Evolutionary conservation across 1,140 invertebrate genomes (phyloP), one percentile per base, ranked within the genome.

Genomic region (Hypsibius dujardini): DNA sequence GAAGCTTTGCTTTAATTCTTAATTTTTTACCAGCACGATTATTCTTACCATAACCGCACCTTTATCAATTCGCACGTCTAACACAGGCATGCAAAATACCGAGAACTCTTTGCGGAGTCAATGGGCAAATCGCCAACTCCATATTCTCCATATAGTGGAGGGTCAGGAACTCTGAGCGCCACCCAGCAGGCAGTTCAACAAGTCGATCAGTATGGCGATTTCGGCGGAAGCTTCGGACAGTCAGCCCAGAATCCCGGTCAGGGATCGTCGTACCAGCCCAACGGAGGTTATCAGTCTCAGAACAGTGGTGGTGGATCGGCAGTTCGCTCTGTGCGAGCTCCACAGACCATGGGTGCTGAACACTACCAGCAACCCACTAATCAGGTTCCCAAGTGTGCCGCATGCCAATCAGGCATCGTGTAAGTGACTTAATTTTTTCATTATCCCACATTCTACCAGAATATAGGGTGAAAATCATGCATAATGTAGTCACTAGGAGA

Each of bases 291-390:
- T 12, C 12, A 12, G 3, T 15, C 12, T 67, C 62, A 12, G 7
- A 7, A 12, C 7, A 12, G 3, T 15, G 62, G 62, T 15, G 62
- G 62, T 15, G 3, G 45, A 3, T 56, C 50, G 50, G 7, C 50
- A n/a, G n/a, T 56, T n/a, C 62, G 62, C 42, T 45, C 62, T 12
- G 62, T 67, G 62, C 62, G 45, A 42, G 62, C 62, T 15, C 62
- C 62, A 12, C 12, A 45, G 3, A 67, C 62, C 62, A 67, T 67
- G 62, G 12, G 12, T 7, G 12, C 62, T 3, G 62, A 67, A 15
- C 62, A 67, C 42, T 67, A 67, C 45, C 62, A 67, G 42, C 62
- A 67, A 42, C 62, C 62, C 62, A 45, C 45, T 45, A 67, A 12
- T 67, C 62, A 67, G 45, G 62, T 67, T 15, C 62, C 62, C 12